Evolutionary conservation across 2,113 vertebrate species (phyloP).

Genomic region (Ranitomeya imitator): DNA sequence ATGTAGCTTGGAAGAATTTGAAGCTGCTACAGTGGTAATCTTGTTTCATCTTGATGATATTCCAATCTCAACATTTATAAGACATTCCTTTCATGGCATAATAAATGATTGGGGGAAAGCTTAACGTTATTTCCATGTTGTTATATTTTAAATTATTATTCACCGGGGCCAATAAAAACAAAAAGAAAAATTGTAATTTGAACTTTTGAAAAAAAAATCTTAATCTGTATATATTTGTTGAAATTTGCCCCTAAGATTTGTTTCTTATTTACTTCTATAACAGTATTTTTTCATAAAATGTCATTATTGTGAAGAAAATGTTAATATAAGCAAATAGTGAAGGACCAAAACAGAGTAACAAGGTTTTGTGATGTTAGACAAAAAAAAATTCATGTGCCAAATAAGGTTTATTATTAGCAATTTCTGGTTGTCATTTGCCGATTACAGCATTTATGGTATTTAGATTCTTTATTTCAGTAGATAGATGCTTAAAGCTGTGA

Average conservation of each 20-base stretch:
- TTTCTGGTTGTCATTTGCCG: constrained; percentile 58
- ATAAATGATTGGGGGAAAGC: constrained; percentile 36
- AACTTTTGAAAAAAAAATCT: constrained; percentile 59
- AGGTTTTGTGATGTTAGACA: constrained; percentile 79
- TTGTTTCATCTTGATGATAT: background rate
- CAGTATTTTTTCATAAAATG: constrained; percentile 84
- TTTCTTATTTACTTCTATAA: constrained; percentile 82
- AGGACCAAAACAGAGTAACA: constrained; percentile 92
- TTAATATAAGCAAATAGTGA: constrained; percentile 92
- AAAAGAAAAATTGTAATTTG: constrained; percentile 48
- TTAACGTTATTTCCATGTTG: constrained; percentile 61
- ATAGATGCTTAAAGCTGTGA: constrained; percentile 45
- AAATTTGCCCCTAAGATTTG: constrained; percentile 73
- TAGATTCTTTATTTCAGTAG: background rate
- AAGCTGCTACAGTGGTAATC: constrained; percentile 11
- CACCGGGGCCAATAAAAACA: constrained; percentile 72
- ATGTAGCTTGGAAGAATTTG: constrained; percentile 5
- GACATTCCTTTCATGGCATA: constrained; percentile 19
- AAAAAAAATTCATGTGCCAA: constrained; percentile 82
- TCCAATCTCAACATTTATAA: constrained; percentile 22
- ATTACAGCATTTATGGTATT: constrained; percentile 37
- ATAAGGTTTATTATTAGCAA: constrained; percentile 68
- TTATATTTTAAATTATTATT: constrained; percentile 77
- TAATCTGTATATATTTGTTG: constrained; percentile 79
- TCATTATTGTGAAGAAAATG: constrained; percentile 80